Percentiles rank a stretch among this genome's conserved stretches.
phyloP scores from a whole-genome alignment of 2,888 invertebrate genomes.

The Pristionchus maxplancki region DNA sequence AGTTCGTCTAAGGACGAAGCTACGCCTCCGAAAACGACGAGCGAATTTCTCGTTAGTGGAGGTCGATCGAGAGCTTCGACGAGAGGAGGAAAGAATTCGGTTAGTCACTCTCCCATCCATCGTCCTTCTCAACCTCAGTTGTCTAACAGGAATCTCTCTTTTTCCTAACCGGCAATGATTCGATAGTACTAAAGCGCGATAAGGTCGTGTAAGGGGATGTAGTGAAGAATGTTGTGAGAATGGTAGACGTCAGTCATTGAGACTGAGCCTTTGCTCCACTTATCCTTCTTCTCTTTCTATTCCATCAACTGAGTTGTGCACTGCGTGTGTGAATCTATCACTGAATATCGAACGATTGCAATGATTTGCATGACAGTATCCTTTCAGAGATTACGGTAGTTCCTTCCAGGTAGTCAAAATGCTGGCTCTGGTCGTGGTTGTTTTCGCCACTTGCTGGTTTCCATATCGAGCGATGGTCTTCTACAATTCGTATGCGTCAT shows the following conservation, averaged over 20 bases:
- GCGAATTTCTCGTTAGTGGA: constrained; percentile 36
- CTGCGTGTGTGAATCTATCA: constrained; percentile 20
- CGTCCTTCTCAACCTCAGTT: not conserved
- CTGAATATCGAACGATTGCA: not conserved
- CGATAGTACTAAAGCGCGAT: not conserved
- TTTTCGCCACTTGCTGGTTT: constrained; percentile 83
- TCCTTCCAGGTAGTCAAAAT: constrained; percentile 82
- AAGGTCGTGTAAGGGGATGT: constrained; percentile 10
- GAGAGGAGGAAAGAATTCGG: constrained; percentile 52
- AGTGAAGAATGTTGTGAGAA: constrained; percentile 20
- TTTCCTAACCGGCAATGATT: constrained; percentile 40
- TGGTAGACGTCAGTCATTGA: not conserved
- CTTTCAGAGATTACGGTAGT: not conserved
- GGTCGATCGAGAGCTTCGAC: constrained; percentile 41
- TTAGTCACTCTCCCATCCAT: not conserved
- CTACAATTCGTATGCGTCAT: constrained; percentile 82
- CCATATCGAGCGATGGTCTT: constrained; percentile 83
- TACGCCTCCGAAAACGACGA: not conserved
- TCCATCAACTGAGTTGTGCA: not conserved
- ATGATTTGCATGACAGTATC: not conserved
- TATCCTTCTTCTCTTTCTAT: not conserved
- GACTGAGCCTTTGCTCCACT: not conserved
- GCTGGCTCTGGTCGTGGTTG: constrained; percentile 82
- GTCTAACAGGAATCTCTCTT: constrained; percentile 25
- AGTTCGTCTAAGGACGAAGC: constrained; percentile 10